Conservation (phyloP, 2,888 invertebrate species). For the Epirrhoe alternata region DNA sequence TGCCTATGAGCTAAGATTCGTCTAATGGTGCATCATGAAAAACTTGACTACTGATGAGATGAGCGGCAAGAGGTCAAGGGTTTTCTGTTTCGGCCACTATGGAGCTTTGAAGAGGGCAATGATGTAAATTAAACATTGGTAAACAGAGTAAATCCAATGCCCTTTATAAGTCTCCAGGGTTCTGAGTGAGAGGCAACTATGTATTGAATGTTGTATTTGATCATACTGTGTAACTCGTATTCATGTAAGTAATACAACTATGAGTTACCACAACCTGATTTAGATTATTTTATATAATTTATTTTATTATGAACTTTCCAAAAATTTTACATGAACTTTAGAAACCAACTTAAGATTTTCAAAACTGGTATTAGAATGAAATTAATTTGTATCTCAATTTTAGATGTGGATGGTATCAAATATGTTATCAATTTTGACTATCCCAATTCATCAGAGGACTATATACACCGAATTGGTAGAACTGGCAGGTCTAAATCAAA, state of each 20-base stretch:
- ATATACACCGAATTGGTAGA: conserved; percentile 97
- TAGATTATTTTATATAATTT: conserved; percentile 47
- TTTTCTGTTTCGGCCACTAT: conserved; percentile 83
- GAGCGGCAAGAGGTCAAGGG: conserved; percentile 82
- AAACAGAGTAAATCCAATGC: conserved; percentile 54
- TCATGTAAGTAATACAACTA: conserved; percentile 80
- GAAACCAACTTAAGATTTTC: conserved; percentile 23
- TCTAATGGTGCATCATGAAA: conserved; percentile 80
- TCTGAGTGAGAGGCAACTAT: conserved; percentile 82
- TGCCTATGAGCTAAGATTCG: conserved; percentile 52
- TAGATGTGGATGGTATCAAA: conserved; percentile 98
- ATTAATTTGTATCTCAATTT: conserved; percentile 50
- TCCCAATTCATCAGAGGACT: conserved; percentile 97
- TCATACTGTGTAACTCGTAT: conserved; percentile 76
- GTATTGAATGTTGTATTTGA: conserved; percentile 64
- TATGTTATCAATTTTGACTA: conserved; percentile 98
- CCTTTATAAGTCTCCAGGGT: conserved; percentile 82
- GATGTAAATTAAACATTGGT: conserved; percentile 22
- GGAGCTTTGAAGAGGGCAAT: conserved; percentile 79
- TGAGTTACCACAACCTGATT: conserved; percentile 70
- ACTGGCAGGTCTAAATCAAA: conserved; percentile 95
- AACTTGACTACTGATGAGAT: conserved; percentile 82
- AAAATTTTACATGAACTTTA: not conserved
- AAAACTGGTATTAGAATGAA: conserved; percentile 26
- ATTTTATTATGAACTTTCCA: not conserved